Base-by-base conservation (phyloP, 2,797 vertebrate genomes). In the Streptopelia turtur region DNA sequence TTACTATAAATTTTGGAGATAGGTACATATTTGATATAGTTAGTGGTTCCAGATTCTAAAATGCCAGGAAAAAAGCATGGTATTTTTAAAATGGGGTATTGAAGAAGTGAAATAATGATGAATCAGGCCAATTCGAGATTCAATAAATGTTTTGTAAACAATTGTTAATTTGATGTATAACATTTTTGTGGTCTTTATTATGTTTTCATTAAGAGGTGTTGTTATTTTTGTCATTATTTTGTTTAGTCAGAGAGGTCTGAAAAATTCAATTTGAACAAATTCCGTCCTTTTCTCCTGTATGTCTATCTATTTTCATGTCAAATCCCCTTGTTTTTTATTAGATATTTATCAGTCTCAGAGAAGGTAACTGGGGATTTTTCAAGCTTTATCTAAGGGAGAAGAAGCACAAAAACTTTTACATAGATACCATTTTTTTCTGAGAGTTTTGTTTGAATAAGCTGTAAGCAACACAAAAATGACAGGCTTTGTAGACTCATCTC, bases 401-500 rank as follows among this genome's bases (percentile, higher is more conserved):
- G 53, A 82, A 92, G 28, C 22, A 47, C 21, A 43, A 56, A 84
- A 76, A 57, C 8, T 30, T 68, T 68, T 61, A 76, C 21, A 41
- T 20, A 50, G 27, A 30, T 30, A 25, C 1, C 6, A 84, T 89
- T 79, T 11, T 11, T 78, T 90, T 93, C 9, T 69, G 37, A 65
- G 43, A 18, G 47, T 87, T 50, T 52, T 41, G n/a, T 80, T 93
- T 83, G 87, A 93, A 75, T n/a, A 83, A 8, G 5, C 53, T 74
- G 18, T 83, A 83, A 87, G 11, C 31, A 85, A 95, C 90, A 91
- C 37, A 83, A 91, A 95, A 95, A 78, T 47, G 2, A 95, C 91
- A 93, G 53, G 8, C 45, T 60, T 91, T 71, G 47, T 27, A 55
- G 31, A 28, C n/a, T 72, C 6, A 12, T 35, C 13, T 79, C n/a